These are phyloP conservation scores for Oostethus manadensis DNA, from an alignment of 2,113 vertebrate genomes.

Conservation along the genomic window DNA sequence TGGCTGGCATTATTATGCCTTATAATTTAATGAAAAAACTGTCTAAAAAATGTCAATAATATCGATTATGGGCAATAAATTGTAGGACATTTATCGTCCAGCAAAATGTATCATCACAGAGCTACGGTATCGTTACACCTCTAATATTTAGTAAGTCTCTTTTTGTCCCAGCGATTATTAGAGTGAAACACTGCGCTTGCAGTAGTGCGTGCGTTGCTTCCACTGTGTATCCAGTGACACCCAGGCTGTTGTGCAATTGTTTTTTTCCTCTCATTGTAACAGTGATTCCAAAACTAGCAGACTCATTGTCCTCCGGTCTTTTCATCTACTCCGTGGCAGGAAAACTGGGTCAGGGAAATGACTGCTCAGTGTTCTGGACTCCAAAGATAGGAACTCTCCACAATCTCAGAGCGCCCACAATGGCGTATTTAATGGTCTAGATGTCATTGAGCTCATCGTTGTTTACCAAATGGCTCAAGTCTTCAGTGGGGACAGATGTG, in stretches of 20 bases:
- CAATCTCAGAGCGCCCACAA: slow-evolving; percentile 23
- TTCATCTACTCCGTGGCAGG: slow-evolving; percentile 65
- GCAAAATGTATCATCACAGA: no score
- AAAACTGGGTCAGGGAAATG: slow-evolving; percentile 67
- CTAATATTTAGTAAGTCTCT: slow-evolving; percentile 28
- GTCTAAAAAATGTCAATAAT: no score
- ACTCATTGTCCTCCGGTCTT: slow-evolving; percentile 63
- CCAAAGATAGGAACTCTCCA: slow-evolving; percentile 34
- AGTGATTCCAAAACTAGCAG: slow-evolving; percentile 55
- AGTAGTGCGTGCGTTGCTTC: slow-evolving; percentile 40
- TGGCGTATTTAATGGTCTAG: slow-evolving; percentile 9
- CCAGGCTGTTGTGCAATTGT: slow-evolving; percentile 50
- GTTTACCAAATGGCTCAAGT: slow-evolving; percentile 21
- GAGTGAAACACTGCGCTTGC: background rate
- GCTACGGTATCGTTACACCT: no score
- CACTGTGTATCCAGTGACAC: slow-evolving; percentile 60
- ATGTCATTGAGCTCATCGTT: slow-evolving; percentile 22
- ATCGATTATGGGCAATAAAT: no score
- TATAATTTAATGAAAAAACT: no score
- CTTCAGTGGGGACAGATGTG: slow-evolving; percentile 15
- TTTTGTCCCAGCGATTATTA: slow-evolving; percentile 15
- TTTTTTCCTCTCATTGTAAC: slow-evolving; percentile 73
- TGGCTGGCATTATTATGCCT: no score
- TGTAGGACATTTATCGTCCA: no score
- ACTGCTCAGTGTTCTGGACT: slow-evolving; percentile 42